Evolutionary conservation across 2,113 vertebrate species (phyloP).

Genomic region (Cettia cetti): DNA sequence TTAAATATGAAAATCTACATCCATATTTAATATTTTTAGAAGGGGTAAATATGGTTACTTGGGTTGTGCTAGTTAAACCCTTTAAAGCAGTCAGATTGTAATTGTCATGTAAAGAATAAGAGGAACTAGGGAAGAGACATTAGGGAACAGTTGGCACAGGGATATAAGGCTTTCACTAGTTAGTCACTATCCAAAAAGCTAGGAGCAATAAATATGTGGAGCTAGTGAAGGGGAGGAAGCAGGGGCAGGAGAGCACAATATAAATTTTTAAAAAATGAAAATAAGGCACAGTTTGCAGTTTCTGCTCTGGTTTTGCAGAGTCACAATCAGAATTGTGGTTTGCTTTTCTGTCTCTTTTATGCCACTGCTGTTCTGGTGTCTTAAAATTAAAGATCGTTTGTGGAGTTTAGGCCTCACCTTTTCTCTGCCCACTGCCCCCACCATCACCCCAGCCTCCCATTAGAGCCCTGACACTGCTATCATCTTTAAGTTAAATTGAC

Average conservation of each 20-base stretch:
- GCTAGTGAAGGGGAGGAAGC: background rate
- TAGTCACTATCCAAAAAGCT: background rate
- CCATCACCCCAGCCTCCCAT: too few species aligned
- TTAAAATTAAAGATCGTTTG: background rate
- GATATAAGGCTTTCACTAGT: background rate
- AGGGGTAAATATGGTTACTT: background rate
- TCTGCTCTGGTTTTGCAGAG: background rate
- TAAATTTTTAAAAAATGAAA: background rate
- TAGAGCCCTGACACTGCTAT: background rate
- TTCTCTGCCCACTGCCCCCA: too few species aligned
- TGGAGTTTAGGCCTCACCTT: background rate
- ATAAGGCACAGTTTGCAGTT: background rate
- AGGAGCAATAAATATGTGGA: background rate
- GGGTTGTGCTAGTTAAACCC: background rate
- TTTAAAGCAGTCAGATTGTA: background rate
- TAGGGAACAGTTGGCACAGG: background rate
- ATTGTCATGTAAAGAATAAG: background rate
- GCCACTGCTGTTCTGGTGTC: background rate
- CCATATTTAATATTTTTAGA: background rate
- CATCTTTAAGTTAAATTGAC: background rate
- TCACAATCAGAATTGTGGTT: background rate
- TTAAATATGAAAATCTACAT: background rate
- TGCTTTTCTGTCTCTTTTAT: background rate
- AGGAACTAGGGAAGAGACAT: background rate
- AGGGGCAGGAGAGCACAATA: rapidly evolving